Conservation (phyloP, 2,888 invertebrate genomes). For the Patella ulyssiponensis region DNA sequence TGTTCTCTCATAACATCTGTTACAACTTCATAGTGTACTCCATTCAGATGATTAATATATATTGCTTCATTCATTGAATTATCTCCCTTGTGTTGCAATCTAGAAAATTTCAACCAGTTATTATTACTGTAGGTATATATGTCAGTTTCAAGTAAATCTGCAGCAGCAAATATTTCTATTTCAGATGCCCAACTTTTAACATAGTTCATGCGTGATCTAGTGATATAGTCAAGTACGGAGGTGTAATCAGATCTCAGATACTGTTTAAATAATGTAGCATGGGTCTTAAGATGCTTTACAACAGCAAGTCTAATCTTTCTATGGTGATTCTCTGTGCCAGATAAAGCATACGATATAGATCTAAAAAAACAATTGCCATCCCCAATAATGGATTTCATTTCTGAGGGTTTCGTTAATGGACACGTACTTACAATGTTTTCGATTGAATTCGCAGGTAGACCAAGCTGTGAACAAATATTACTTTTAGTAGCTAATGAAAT, state of each 20-base stretch:
- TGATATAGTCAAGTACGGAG: neutral
- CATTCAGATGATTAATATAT: neutral
- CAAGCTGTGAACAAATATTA: neutral
- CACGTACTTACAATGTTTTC: neutral
- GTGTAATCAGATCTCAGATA: neutral
- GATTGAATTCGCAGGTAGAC: neutral
- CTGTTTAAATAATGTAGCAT: neutral
- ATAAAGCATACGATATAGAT: neutral
- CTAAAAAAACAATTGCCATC: conserved; percentile 1
- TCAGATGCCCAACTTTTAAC: neutral
- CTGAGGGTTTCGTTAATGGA: neutral
- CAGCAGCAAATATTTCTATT: neutral
- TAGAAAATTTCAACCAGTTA: conserved; percentile 1
- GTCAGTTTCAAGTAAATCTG: conserved; percentile 6
- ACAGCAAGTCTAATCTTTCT: neutral
- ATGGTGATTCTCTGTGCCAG: neutral
- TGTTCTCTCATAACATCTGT: neutral
- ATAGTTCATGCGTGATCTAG: neutral
- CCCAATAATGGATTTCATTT: neutral
- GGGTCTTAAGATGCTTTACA: neutral
- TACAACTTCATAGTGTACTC: neutral
- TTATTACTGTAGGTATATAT: neutral
- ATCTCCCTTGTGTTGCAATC: neutral
- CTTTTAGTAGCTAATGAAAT: neutral
- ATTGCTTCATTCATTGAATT: neutral